Evolutionary conservation across 1,140 invertebrate species (phyloP).

Genomic region (Bombus terrestris): DNA sequence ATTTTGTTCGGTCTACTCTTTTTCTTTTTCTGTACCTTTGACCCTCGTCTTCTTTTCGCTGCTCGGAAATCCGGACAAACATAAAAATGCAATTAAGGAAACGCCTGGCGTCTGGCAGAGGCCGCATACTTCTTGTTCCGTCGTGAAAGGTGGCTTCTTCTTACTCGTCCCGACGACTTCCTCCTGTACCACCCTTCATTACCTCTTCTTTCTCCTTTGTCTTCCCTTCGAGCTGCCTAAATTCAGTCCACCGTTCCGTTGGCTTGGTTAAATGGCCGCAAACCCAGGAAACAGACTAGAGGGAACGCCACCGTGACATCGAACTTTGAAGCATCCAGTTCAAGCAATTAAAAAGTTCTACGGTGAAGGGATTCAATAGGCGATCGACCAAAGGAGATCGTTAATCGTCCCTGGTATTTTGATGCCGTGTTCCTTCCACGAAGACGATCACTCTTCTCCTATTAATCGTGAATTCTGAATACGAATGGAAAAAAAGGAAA

Average conservation of each 20-base stretch:
- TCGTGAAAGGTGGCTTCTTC: slow-evolving; percentile 46
- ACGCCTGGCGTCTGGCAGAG: slow-evolving; percentile 65
- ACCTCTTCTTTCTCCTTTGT: background rate
- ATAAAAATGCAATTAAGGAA: slow-evolving; percentile 82
- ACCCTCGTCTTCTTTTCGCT: slow-evolving; percentile 39
- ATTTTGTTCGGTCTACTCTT: background rate
- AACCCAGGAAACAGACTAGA: background rate
- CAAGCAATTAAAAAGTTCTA: slow-evolving; percentile 31
- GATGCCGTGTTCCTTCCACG: background rate
- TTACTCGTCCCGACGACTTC: background rate
- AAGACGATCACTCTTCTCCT: no score
- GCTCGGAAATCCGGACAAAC: slow-evolving; percentile 72
- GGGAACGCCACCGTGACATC: background rate
- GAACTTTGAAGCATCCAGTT: background rate
- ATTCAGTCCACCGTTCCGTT: slow-evolving; percentile 27
- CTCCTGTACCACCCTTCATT: slow-evolving; percentile 18
- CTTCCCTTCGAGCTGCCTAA: slow-evolving; percentile 2
- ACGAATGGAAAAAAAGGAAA: background rate
- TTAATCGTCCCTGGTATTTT: background rate
- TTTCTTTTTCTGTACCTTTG: background rate
- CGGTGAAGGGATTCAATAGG: slow-evolving; percentile 3
- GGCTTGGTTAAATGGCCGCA: slow-evolving; percentile 29
- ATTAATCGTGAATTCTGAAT: background rate
- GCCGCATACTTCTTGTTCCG: slow-evolving; percentile 18
- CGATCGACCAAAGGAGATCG: background rate